Percentiles rank a stretch among this genome's conserved stretches.
Conservation (phyloP, 2,797 vertebrate genomes). For the Intellagama lesueurii region DNA sequence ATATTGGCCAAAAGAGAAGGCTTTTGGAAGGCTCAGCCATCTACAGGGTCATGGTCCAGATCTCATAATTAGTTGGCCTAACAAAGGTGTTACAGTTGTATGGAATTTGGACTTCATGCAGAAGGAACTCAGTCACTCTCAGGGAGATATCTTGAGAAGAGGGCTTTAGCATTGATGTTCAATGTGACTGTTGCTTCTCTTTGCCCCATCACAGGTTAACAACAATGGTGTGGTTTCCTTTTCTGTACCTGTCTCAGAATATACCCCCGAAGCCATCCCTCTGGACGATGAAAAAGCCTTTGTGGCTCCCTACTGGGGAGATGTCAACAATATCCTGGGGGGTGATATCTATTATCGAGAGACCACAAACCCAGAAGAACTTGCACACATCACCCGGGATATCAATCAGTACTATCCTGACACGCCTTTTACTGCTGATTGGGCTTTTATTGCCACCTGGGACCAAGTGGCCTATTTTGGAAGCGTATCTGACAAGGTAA, state of each 20-base stretch:
- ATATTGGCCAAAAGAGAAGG: too few relatives aligned
- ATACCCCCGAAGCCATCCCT: slow-evolving; percentile 41
- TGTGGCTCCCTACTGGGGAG: slow-evolving; percentile 45
- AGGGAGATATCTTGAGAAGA: background rate
- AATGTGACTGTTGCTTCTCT: background rate
- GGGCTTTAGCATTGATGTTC: background rate
- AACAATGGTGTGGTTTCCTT: slow-evolving; percentile 64
- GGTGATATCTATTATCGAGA: slow-evolving; percentile 69
- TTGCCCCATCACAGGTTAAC: slow-evolving; percentile 45
- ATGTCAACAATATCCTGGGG: slow-evolving; percentile 13
- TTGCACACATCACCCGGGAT: slow-evolving; percentile 70
- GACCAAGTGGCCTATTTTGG: slow-evolving; percentile 64
- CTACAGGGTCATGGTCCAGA: too few relatives aligned
- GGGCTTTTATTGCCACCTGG: slow-evolving; percentile 78
- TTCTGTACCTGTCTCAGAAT: background rate
- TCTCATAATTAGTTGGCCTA: too few relatives aligned
- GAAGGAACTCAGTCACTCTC: background rate
- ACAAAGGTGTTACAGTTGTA: too few relatives aligned
- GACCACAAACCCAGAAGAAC: slow-evolving; percentile 55
- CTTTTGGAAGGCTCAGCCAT: too few relatives aligned
- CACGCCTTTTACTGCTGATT: slow-evolving; percentile 55
- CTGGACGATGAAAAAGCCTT: slow-evolving; percentile 27
- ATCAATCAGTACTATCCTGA: slow-evolving; percentile 73
- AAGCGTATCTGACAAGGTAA: background rate
- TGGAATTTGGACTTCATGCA: too few relatives aligned